phyloP scores from a whole-genome alignment of 2,888 invertebrate genomes.

The Craniophora ligustri region DNA sequence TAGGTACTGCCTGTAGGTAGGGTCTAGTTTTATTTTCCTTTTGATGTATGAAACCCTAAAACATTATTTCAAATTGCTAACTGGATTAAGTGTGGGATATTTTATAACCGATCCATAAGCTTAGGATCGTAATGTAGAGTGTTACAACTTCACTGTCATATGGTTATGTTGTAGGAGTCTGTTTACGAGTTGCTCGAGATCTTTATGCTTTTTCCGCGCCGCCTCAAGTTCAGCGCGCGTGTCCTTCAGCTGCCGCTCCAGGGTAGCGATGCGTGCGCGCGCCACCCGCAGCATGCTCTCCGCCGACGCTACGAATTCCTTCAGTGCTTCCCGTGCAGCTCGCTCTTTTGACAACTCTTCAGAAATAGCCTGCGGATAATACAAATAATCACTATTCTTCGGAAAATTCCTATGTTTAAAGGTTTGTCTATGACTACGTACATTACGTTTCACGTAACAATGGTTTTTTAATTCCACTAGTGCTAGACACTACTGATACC shows the following conservation, averaged over 20 bases:
- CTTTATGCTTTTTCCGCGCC: conserved; percentile 76
- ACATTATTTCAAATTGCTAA: conserved; percentile 3
- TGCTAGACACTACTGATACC: conserved; percentile 48
- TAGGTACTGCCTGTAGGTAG: too few species aligned
- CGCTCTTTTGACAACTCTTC: conserved; percentile 78
- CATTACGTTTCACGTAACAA: not conserved
- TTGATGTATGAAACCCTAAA: too few species aligned
- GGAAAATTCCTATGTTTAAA: not conserved
- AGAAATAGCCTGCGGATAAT: conserved; percentile 57
- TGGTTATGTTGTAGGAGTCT: conserved; percentile 64
- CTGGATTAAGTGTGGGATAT: conserved; percentile 21
- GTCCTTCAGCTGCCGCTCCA: conserved; percentile 80
- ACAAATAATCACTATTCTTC: not conserved
- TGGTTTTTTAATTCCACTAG: not conserved
- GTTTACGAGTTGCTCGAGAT: conserved; percentile 82
- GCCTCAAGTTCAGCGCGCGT: conserved; percentile 71
- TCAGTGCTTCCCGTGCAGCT: conserved; percentile 74
- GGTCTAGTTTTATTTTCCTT: too few species aligned
- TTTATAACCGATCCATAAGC: conserved; percentile 30
- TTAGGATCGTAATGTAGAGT: conserved; percentile 61
- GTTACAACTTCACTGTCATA: conserved; percentile 69
- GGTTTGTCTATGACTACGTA: rapidly evolving
- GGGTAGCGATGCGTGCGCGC: conserved; percentile 73
- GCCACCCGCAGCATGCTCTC: conserved; percentile 82
- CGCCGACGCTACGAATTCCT: conserved; percentile 75